Evolutionary conservation across 1,140 invertebrate species (phyloP).

Genomic region (Zaprionus lachaisei): DNA sequence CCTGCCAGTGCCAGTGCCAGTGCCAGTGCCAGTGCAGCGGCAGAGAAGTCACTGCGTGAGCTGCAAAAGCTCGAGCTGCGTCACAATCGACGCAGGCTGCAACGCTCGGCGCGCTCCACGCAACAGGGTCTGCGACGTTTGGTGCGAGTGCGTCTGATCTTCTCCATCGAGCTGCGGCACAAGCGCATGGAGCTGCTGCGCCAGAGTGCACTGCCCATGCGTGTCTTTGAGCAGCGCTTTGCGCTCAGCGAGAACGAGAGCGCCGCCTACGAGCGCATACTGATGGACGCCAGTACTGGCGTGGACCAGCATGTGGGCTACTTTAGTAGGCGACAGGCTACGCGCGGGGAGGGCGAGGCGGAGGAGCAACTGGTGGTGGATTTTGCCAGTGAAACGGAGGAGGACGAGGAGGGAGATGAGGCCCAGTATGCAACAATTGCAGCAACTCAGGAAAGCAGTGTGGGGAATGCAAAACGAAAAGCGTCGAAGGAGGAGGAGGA

Average conservation of each 20-base stretch:
- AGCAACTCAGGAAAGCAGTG: background rate
- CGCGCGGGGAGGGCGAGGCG: background rate
- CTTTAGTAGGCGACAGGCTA: constrained; percentile 55
- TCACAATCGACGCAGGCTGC: constrained; percentile 67
- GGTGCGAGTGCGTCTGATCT: constrained; percentile 76
- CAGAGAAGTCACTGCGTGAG: constrained; percentile 56
- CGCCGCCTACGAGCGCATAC: constrained; percentile 72
- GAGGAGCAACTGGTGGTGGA: constrained; percentile 63
- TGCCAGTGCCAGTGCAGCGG: constrained; percentile 12
- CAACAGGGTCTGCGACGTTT: constrained; percentile 58
- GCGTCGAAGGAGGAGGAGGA: background rate
- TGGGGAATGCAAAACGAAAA: background rate
- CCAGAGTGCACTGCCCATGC: constrained; percentile 61
- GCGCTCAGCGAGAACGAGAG: constrained; percentile 66
- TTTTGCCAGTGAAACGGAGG: constrained; percentile 69
- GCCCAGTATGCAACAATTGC: constrained; percentile 60
- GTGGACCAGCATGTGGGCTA: constrained; percentile 79
- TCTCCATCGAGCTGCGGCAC: constrained; percentile 79
- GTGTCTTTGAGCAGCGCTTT: constrained; percentile 75
- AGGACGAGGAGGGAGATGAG: constrained; percentile 15
- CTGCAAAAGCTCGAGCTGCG: constrained; percentile 74
- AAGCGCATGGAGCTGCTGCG: constrained; percentile 78
- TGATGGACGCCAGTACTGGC: constrained; percentile 63
- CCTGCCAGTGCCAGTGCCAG: no score
- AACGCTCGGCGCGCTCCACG: constrained; percentile 46